phyloP scores from a whole-genome alignment of 2,888 invertebrate species.

The Noctua pronuba region DNA sequence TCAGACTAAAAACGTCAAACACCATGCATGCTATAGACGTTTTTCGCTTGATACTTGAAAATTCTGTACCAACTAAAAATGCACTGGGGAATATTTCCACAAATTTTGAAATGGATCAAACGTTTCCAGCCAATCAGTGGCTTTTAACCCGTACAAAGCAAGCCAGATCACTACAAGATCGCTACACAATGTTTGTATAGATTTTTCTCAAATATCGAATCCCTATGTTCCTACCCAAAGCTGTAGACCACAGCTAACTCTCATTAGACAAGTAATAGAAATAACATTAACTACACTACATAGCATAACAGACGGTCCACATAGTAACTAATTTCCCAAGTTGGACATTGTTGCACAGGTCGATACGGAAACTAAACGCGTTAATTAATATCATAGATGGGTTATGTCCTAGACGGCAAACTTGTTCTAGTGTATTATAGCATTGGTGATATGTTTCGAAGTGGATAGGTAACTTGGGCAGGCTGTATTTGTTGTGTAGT shows the following conservation, averaged over 20 bases:
- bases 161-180: background rate
- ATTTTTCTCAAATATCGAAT: background rate
- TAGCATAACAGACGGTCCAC: constrained; percentile 48
- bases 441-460: constrained; percentile 28
- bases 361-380: constrained; percentile 63
- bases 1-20: background rate
- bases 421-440: constrained; percentile 42
- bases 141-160: background rate
- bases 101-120: background rate
- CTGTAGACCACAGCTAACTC: background rate
- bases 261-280: constrained; percentile 31
- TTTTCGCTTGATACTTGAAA: no score
- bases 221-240: background rate
- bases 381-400: constrained; percentile 67
- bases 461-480: constrained; percentile 8
- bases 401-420: constrained; percentile 43
- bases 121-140: background rate
- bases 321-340: constrained; percentile 69
- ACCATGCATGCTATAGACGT: background rate
- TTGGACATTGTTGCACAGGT: constrained; percentile 65
- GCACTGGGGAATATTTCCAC: background rate
- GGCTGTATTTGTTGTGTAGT: constrained; percentile 10
- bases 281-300: constrained; percentile 37
- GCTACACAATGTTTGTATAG: no score
- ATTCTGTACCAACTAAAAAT: background rate